phyloP scores from a whole-genome alignment of 2,113 vertebrate species.

The Oryctolagus cuniculus region DNA sequence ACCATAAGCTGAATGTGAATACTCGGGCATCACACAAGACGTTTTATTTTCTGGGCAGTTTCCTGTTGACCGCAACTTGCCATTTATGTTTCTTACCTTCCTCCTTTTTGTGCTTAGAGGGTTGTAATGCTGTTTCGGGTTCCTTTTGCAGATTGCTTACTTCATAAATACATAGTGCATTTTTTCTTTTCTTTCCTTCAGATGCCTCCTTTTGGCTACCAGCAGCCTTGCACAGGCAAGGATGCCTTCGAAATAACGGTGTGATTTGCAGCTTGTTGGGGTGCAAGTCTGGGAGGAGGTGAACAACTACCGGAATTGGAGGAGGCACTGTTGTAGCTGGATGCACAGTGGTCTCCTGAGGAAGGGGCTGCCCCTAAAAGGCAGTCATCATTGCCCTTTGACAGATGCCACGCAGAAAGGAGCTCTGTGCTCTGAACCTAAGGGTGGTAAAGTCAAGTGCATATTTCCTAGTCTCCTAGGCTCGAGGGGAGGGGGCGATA shows the following conservation, averaged over 20 bases:
- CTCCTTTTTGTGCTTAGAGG: not conserved
- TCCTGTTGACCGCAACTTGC: constrained; percentile 26
- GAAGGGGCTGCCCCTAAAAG: not conserved
- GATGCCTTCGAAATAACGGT: not conserved
- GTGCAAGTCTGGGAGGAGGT: constrained; percentile 1
- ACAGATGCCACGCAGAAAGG: not conserved
- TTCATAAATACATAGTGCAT: not conserved
- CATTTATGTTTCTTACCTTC: not conserved
- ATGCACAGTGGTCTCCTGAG: not conserved
- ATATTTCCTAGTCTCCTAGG: not conserved
- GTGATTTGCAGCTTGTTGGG: not conserved
- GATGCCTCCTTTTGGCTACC: constrained; percentile 8
- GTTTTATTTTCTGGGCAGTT: constrained; percentile 42
- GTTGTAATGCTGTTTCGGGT: not conserved
- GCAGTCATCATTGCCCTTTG: not conserved
- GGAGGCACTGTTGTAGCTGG: not conserved
- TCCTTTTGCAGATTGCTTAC: not conserved
- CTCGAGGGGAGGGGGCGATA: not conserved
- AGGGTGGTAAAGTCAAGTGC: not conserved
- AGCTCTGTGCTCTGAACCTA: not conserved
- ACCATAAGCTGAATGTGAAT: not conserved
- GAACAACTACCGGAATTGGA: not conserved
- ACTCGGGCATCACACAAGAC: not conserved
- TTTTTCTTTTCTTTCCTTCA: not conserved
- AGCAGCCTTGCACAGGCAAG: not conserved